These are phyloP conservation scores for Edolisoma coerulescens DNA, from an alignment of 2,113 vertebrate species.

Conservation along the genomic window DNA sequence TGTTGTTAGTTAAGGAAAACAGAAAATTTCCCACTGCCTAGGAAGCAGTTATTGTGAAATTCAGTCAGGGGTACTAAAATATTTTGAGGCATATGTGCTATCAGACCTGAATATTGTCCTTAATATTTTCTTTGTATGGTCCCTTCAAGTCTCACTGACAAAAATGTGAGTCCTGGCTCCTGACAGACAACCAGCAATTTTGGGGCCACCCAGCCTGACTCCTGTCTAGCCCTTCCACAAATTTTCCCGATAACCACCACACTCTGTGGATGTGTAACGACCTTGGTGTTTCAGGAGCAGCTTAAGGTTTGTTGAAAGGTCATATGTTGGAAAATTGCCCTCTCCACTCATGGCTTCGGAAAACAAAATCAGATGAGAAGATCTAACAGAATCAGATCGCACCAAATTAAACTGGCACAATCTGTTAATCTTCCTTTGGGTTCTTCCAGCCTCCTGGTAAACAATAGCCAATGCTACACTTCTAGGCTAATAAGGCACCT, in stretches of 20 bases:
- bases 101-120: neutral
- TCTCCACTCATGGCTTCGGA: neutral
- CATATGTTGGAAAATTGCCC: neutral
- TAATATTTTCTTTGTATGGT: accelerated
- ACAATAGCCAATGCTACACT: neutral
- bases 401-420: neutral
- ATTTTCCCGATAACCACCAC: neutral
- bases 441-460: neutral
- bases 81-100: neutral
- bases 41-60: neutral
- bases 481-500: constrained; percentile 4
- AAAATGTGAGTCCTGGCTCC: neutral
- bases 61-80: neutral
- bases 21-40: neutral
- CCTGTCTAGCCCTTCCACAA: neutral
- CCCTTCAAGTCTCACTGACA: neutral
- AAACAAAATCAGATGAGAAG: constrained; percentile 17
- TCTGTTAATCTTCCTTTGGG: constrained; percentile 14
- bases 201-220: neutral
- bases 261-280: neutral
- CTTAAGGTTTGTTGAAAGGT: neutral
- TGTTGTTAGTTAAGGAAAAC: neutral
- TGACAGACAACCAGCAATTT: neutral
- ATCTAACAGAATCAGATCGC: neutral
- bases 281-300: neutral